A percentile compares a stretch with the other conserved stretches of the same genome.
Evolutionary conservation across 2,888 invertebrate species (phyloP).

Genomic region (Sisyra terminalis): DNA sequence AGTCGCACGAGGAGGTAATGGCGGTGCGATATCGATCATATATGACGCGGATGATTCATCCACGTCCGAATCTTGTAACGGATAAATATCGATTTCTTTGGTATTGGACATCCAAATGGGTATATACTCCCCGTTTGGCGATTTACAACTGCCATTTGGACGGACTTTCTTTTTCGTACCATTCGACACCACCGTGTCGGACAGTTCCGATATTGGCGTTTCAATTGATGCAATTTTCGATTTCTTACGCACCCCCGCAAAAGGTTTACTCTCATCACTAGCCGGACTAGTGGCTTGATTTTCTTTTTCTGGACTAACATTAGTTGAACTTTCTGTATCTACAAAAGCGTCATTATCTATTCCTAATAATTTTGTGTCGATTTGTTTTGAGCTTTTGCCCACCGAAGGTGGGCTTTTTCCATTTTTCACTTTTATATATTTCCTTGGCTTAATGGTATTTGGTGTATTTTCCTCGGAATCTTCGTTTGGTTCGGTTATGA

Average conservation of each 20-base stretch:
- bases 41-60: slow-evolving; percentile 20
- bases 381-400: slow-evolving; percentile 1
- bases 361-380: slow-evolving; percentile 14
- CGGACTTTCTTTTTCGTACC: slow-evolving; percentile 51
- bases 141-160: slow-evolving; percentile 32
- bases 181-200: slow-evolving; percentile 28
- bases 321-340: slow-evolving; percentile 17
- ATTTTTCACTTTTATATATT: slow-evolving; percentile 5
- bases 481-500: slow-evolving; percentile 38
- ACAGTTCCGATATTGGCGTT: slow-evolving; percentile 36
- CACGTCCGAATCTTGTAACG: slow-evolving; percentile 27
- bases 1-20: slow-evolving; percentile 47
- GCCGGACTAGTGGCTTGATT: slow-evolving; percentile 14
- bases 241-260: slow-evolving; percentile 24
- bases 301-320: not conserved
- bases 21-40: slow-evolving; percentile 36
- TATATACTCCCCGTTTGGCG: slow-evolving; percentile 45
- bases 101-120: slow-evolving; percentile 51
- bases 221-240: slow-evolving; percentile 27
- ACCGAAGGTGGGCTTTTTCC: not conserved
- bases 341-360: slow-evolving; percentile 26
- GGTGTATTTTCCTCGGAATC: slow-evolving; percentile 35
- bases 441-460: slow-evolving; percentile 25
- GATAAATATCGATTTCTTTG: slow-evolving; percentile 26
- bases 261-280: slow-evolving; percentile 7